Conservation (phyloP, 2,113 vertebrate genomes). For the Nesoenas mayeri region DNA sequence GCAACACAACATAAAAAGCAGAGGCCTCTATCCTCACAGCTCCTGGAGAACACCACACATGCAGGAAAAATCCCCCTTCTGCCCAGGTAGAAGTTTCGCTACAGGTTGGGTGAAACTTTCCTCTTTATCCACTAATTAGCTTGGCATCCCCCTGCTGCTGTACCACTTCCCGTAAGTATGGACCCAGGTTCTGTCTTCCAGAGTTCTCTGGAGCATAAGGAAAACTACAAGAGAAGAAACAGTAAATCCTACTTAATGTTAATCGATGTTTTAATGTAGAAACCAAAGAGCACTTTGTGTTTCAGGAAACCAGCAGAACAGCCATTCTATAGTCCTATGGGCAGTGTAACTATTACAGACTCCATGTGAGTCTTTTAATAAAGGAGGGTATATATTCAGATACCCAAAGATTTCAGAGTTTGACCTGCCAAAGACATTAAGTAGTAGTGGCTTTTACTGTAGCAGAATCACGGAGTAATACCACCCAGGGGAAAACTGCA, state of each 20-base stretch:
- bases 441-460: slow-evolving; percentile 17
- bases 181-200: not conserved
- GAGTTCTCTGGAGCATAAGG: not conserved
- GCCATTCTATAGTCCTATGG: not conserved
- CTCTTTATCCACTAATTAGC: not conserved
- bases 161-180: not conserved
- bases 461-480: slow-evolving; percentile 23
- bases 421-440: slow-evolving; percentile 46
- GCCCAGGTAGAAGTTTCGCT: not conserved
- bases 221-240: not conserved
- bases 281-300: not conserved
- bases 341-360: not conserved
- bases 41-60: not conserved
- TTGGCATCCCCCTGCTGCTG: not conserved
- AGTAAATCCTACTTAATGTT: slow-evolving; percentile 4
- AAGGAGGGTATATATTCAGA: not conserved
- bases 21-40: not conserved
- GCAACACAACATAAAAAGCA: not conserved
- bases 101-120: not conserved
- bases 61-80: not conserved
- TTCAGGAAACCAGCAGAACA: slow-evolving; percentile 5
- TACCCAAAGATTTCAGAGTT: slow-evolving; percentile 12
- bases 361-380: not conserved
- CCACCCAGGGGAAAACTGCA: slow-evolving; percentile 1
- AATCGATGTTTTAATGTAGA: slow-evolving; percentile 1